Conservation (phyloP, 2,113 vertebrate genomes). For the Mastomys natalensis region DNA sequence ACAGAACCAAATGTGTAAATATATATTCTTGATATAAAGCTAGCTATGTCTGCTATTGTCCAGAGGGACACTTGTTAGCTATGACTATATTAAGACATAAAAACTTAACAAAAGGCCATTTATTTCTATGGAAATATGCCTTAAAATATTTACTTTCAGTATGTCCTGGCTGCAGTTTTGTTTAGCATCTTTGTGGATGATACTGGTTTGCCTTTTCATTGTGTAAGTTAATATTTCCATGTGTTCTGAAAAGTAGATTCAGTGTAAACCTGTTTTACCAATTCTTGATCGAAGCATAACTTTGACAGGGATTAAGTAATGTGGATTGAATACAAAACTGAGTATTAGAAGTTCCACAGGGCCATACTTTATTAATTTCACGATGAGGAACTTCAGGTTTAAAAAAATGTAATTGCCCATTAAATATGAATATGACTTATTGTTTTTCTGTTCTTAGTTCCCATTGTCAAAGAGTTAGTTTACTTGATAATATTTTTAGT, state of each 20-base stretch:
- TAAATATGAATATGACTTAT: neutral
- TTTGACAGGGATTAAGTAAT: neutral
- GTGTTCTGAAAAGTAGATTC: conserved; percentile 33
- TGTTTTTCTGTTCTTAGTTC: neutral
- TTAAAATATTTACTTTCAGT: neutral
- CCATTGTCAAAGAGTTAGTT: neutral
- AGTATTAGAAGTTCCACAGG: conserved; percentile 1
- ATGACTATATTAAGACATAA: neutral
- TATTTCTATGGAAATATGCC: conserved; percentile 11
- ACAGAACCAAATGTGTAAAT: neutral
- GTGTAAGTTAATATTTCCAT: conserved; percentile 27
- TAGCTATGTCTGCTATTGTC: neutral
- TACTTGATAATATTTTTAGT: neutral
- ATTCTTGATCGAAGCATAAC: neutral
- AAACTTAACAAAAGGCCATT: neutral
- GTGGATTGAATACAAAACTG: neutral
- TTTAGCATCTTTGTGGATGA: neutral
- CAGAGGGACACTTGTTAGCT: neutral
- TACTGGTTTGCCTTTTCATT: neutral
- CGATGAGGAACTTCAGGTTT: neutral
- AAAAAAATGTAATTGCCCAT: neutral
- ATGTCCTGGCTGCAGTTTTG: neutral
- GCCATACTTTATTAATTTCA: conserved; percentile 2
- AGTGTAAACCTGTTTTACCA: neutral
- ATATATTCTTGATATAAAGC: neutral